These are phyloP conservation scores for Australoheros facetus DNA, from an alignment of 2,797 vertebrate genomes.

Conservation along the genomic window DNA sequence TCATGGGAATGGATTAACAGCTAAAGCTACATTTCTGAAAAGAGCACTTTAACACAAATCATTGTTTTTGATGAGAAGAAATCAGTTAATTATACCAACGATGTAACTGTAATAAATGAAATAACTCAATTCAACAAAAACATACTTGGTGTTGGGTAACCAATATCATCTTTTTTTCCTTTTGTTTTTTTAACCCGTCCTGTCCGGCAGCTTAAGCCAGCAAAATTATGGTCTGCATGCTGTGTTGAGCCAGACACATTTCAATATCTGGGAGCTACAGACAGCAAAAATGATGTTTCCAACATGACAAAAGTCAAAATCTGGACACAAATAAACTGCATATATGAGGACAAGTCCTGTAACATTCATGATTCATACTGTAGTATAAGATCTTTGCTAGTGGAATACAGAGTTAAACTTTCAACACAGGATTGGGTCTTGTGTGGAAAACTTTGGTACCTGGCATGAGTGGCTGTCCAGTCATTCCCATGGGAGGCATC, in stretches of 20 bases:
- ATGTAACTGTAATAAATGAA: not conserved
- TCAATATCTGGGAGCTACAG: not conserved
- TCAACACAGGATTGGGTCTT: not conserved
- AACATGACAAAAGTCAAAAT: not conserved
- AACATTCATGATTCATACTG: not conserved
- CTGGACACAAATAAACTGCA: not conserved
- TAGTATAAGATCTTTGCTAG: not conserved
- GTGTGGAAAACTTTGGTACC: conserved; percentile 74
- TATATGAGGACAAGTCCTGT: not conserved
- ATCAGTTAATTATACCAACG: not conserved
- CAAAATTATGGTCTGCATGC: too few relatives aligned
- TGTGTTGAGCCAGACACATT: too few relatives aligned
- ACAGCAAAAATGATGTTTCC: not conserved
- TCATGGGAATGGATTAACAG: not conserved
- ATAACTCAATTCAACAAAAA: not conserved
- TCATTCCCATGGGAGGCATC: conserved; percentile 91
- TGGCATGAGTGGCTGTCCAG: conserved; percentile 90
- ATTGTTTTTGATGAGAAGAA: not conserved
- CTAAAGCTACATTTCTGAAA: conserved; percentile 3
- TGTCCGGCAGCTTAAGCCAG: too few relatives aligned
- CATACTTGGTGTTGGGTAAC: not conserved
- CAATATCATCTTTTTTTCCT: not conserved
- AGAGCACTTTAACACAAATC: not conserved
- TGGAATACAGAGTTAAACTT: not conserved
- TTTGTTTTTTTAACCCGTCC: too few relatives aligned